Conservation (phyloP, 2,797 vertebrate species). For the Monodelphis domestica region DNA sequence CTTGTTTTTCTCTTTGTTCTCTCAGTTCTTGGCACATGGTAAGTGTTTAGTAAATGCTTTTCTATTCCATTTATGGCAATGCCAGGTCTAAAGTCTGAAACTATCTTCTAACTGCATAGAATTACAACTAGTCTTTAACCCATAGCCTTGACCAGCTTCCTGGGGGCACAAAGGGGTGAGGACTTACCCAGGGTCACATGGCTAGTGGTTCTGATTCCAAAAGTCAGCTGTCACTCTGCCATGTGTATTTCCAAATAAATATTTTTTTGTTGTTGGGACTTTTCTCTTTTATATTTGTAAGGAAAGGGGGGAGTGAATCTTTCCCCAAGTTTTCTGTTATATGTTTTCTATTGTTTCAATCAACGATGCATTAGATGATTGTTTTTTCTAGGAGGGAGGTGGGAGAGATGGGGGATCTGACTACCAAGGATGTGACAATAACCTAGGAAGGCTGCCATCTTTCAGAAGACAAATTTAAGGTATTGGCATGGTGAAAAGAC, state of each 20-base stretch:
- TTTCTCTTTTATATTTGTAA: not conserved
- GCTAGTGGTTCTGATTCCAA: not conserved
- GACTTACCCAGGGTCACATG: not conserved
- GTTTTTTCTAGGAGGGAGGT: not conserved
- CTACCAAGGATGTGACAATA: not conserved
- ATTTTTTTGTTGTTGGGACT: not conserved
- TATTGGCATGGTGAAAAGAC: not conserved
- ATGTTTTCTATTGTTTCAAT: not conserved
- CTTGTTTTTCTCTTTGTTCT: not conserved
- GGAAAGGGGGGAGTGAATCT: not conserved
- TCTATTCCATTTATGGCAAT: not conserved
- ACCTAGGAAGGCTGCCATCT: not conserved
- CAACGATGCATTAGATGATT: not conserved
- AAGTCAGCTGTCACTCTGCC: not conserved
- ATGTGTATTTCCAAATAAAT: not conserved
- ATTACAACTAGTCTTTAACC: not conserved
- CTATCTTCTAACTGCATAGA: not conserved
- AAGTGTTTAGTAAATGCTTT: not conserved
- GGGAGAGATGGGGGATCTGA: not conserved
- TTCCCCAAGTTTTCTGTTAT: not conserved
- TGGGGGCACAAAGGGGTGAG: not conserved
- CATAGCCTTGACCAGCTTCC: not conserved
- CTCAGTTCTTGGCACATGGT: not conserved
- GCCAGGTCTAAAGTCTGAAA: not conserved
- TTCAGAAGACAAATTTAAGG: not conserved